Percentiles rank a stretch among this genome's conserved stretches.
phyloP scores from a whole-genome alignment of 2,888 invertebrate genomes.

The Chymomyza amoena region DNA sequence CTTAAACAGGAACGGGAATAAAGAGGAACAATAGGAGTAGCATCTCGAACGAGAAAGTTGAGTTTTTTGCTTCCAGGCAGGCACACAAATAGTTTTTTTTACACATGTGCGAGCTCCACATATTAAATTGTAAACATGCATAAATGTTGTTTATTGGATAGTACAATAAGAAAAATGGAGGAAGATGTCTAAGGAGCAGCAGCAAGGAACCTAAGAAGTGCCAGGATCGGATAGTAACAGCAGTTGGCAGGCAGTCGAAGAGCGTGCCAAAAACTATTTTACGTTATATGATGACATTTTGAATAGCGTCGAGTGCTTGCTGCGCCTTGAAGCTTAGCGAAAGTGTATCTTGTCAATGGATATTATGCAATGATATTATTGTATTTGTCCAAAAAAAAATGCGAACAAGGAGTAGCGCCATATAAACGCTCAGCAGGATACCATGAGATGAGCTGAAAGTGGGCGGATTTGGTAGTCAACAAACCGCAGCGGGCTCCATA shows the following conservation, averaged over 20 bases:
- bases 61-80: too few species aligned
- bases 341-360: conserved; percentile 64
- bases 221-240: not conserved
- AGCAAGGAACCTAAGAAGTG: not conserved
- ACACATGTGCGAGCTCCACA: conserved; percentile 62
- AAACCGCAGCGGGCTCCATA: conserved; percentile 34
- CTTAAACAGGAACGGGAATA: too few species aligned
- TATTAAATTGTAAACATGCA: conserved; percentile 67
- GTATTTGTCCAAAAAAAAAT: conserved; percentile 42
- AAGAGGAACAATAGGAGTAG: not conserved
- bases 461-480: not conserved
- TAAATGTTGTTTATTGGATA: conserved; percentile 60
- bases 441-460: not conserved
- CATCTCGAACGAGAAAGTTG: too few species aligned
- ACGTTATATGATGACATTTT: conserved; percentile 60
- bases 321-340: conserved; percentile 56
- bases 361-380: conserved; percentile 61
- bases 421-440: too few species aligned
- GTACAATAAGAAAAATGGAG: conserved; percentile 7
- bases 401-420: not conserved
- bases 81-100: conserved; percentile 56
- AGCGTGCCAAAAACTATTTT: conserved; percentile 55
- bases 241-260: conserved; percentile 34
- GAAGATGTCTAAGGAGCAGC: not conserved
- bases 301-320: conserved; percentile 35